Conservation (phyloP, 1,140 invertebrate species). For the Drosophila auraria region DNA sequence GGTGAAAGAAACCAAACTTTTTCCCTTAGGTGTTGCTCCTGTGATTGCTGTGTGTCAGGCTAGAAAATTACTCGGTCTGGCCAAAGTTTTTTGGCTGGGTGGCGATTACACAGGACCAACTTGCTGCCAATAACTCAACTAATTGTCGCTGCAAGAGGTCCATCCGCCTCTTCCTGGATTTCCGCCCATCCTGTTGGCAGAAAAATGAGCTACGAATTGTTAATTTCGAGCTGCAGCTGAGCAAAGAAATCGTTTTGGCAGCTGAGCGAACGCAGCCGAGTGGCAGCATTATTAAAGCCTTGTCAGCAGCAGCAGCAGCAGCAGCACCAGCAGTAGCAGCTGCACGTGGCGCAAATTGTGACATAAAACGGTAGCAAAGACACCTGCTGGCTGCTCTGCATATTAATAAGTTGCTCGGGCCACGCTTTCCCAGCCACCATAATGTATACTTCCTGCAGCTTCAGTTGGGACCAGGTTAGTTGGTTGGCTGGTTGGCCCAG, state of each 20-base stretch:
- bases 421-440: slow-evolving; percentile 57
- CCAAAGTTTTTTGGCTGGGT: background rate
- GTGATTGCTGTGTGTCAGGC: slow-evolving; percentile 20
- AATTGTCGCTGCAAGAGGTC: slow-evolving; percentile 51
- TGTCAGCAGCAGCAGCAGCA: slow-evolving; percentile 32
- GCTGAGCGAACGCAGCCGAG: slow-evolving; percentile 32
- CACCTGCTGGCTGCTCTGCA: slow-evolving; percentile 72
- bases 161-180: background rate
- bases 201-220: slow-evolving; percentile 58
- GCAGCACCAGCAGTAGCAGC: slow-evolving; percentile 2
- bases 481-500: slow-evolving; percentile 24
- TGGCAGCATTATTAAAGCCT: slow-evolving; percentile 55
- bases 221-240: slow-evolving; percentile 50
- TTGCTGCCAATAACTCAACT: slow-evolving; percentile 50
- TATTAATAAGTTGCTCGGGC: slow-evolving; percentile 69
- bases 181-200: slow-evolving; percentile 8
- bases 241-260: slow-evolving; percentile 39
- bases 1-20: background rate
- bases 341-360: slow-evolving; percentile 59
- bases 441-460: slow-evolving; percentile 52
- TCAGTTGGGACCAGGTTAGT: slow-evolving; percentile 24
- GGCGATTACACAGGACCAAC: slow-evolving; percentile 13
- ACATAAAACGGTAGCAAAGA: slow-evolving; percentile 78
- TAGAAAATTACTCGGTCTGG: slow-evolving; percentile 25
- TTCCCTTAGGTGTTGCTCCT: background rate